A percentile compares a stretch with the other conserved stretches of the same genome.
Evolutionary conservation across 2,888 invertebrate species (phyloP).

Genomic region (Cheilosia vernalis): DNA sequence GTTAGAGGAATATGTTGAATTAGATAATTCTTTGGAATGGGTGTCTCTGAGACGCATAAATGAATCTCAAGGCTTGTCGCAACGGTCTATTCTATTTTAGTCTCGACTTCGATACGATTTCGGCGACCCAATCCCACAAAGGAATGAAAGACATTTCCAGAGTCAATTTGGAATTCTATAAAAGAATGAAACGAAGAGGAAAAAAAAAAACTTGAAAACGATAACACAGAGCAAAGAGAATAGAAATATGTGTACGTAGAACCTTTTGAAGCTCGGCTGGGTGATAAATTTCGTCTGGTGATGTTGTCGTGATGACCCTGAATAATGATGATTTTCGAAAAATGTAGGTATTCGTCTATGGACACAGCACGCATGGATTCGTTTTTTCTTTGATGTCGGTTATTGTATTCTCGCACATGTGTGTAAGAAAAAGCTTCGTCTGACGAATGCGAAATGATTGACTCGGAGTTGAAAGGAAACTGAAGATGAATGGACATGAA

Average conservation of each 20-base stretch:
- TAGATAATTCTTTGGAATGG: constrained; percentile 30
- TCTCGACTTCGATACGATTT: not conserved
- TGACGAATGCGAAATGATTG: constrained; percentile 70
- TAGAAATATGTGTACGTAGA: constrained; percentile 24
- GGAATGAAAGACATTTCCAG: not conserved
- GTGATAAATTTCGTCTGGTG: constrained; percentile 57
- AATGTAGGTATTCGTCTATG: constrained; percentile 11
- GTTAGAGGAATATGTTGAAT: constrained; percentile 32
- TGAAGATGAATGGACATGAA: constrained; percentile 35
- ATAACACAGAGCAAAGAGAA: constrained; percentile 18
- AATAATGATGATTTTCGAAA: constrained; percentile 52
- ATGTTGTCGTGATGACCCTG: constrained; percentile 66
- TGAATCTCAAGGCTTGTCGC: not conserved
- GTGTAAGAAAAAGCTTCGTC: constrained; percentile 26
- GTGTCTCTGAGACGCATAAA: not conserved
- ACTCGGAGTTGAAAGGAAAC: constrained; percentile 43
- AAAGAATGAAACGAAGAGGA: constrained; percentile 12
- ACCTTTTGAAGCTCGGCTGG: constrained; percentile 37
- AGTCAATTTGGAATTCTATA: constrained; percentile 24
- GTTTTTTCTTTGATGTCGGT: constrained; percentile 6
- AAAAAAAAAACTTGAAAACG: constrained; percentile 3
- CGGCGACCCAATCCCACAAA: not conserved
- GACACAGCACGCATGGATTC: constrained; percentile 29
- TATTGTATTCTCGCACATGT: constrained; percentile 6
- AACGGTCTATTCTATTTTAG: not conserved